These are phyloP conservation scores for Myotis vivesi DNA, from an alignment of 2,797 vertebrate species.

Conservation along the genomic window DNA sequence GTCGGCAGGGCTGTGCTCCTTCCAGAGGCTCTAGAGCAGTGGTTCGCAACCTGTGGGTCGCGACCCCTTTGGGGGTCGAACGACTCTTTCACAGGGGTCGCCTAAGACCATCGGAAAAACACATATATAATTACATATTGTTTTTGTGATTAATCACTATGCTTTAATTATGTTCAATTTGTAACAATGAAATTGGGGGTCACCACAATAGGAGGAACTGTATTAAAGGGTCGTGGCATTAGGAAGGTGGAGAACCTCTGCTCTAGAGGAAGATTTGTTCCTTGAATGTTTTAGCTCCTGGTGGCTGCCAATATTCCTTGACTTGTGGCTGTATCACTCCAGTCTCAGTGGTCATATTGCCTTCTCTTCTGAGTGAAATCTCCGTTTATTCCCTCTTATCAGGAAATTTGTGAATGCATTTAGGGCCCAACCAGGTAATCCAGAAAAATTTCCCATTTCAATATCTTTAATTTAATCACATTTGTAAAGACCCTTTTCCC, in stretches of 20 bases:
- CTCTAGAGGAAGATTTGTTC: background rate
- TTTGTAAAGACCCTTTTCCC: background rate
- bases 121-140: too few species aligned
- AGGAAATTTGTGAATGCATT: background rate
- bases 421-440: background rate
- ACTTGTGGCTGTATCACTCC: background rate
- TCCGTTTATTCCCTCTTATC: background rate
- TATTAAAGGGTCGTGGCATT: too few species aligned
- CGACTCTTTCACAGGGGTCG: too few species aligned
- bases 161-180: too few species aligned
- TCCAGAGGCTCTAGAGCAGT: background rate
- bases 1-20: fast-evolving
- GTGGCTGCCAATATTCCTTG: background rate
- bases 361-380: background rate
- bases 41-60: too few species aligned
- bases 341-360: background rate
- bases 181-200: too few species aligned
- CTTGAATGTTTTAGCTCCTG: background rate
- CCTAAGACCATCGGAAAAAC: too few species aligned
- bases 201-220: too few species aligned
- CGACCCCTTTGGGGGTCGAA: too few species aligned
- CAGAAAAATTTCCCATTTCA: background rate
- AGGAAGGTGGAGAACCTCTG: too few species aligned
- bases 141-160: too few species aligned
- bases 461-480: background rate